Base-by-base conservation (phyloP, 2,113 vertebrate species). In the Dasyornis broadbenti region DNA sequence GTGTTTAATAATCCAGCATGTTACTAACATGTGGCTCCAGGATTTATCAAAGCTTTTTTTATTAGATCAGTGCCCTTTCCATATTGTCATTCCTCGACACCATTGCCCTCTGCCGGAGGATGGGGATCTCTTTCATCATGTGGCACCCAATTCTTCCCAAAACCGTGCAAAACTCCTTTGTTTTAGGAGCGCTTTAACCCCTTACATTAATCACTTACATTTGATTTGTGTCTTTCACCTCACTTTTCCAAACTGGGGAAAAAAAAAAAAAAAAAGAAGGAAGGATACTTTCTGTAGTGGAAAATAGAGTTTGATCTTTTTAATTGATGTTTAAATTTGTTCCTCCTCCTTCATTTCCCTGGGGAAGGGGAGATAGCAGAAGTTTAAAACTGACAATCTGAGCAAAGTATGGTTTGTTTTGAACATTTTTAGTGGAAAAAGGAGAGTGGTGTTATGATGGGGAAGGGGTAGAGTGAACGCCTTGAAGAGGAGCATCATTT, bases 71-170 rank as follows among this genome's bases (percentile, higher is more conserved):
- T 86, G 92, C 57, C 86, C 91, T 89, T 81, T 84, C 54, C 54
- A 17, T n/a, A 22, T 47, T n/a, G 69, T 80, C 92, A 26, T 71
- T 64, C 88, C 88, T 94, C 75, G 95, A 93, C 95, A 73, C 76
- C 94, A 94, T 95, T 97, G 96, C 96, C 95, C 94, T 96, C 95
- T 97, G 92, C 93, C 40, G 94, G 94, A 92, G 85, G 94, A 93
- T 17, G 69, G 15, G 64, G 50, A 70, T 56, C 79, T 90, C 87
- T 35, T 45, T 15, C 63, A 26, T 70, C 27, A 0, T 4, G 49
- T 63, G 91, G 18, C 64, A 21, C 37, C 27, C 2, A 1, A 21
- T 77, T 83, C 42, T 83, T 69, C 15, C 82, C 78, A 20, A 45
- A 52, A 33, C 45, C 3, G 0, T 4, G 44, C 68, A 30, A 47